phyloP scores from a whole-genome alignment of 2,888 invertebrate genomes.

The Nomada ruficornis region DNA sequence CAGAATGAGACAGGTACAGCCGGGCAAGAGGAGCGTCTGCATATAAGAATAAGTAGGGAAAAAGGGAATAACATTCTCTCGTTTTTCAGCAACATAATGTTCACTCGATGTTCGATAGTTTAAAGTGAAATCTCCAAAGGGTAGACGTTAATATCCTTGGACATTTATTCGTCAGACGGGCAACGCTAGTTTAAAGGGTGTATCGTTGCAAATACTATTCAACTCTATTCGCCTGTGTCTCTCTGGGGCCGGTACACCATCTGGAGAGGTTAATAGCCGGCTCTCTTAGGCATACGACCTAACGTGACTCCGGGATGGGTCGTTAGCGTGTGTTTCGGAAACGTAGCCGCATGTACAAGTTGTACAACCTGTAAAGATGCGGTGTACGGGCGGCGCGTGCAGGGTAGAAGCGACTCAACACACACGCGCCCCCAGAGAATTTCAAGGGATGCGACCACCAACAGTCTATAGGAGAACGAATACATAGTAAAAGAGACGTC shows the following conservation, averaged over 20 bases:
- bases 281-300: conserved; percentile 69
- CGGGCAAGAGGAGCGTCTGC: no score
- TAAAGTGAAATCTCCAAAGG: neutral
- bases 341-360: conserved; percentile 52
- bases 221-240: conserved; percentile 45
- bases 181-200: conserved; percentile 41
- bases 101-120: neutral
- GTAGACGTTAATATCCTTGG: conserved; percentile 3
- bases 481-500: conserved; percentile 54
- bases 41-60: no score
- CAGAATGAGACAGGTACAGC: no score
- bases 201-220: conserved; percentile 58
- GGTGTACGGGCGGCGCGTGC: conserved; percentile 20
- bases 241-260: conserved; percentile 58
- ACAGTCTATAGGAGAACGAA: conserved; percentile 53
- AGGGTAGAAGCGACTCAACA: conserved; percentile 67
- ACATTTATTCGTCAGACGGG: conserved; percentile 39
- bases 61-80: neutral
- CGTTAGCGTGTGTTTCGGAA: conserved; percentile 42
- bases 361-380: conserved; percentile 55
- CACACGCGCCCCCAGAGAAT: conserved; percentile 68
- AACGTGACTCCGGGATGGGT: conserved; percentile 61
- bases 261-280: conserved; percentile 68
- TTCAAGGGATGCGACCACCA: conserved; percentile 69
- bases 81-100: neutral